Evolutionary conservation across 2,113 vertebrate species (phyloP).

Genomic region (Cromileptes altivelis): DNA sequence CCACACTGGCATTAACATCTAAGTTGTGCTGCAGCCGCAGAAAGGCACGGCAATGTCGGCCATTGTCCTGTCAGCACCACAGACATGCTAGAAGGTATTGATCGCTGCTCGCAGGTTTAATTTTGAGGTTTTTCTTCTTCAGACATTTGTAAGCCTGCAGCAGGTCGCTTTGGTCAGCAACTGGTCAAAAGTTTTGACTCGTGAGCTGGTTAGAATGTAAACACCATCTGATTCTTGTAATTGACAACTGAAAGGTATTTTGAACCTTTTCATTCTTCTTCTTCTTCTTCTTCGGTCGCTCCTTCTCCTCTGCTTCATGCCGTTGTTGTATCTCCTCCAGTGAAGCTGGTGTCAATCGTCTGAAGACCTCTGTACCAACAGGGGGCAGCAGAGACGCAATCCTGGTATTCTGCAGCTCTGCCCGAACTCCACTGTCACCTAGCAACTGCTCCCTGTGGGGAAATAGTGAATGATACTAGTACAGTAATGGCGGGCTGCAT

Average conservation of each 20-base stretch:
- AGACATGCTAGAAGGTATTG: too few relatives aligned
- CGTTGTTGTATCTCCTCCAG: constrained; percentile 5
- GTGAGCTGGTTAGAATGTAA: background rate
- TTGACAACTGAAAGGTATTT: background rate
- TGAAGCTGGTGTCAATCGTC: constrained; percentile 20
- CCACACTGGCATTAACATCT: too few relatives aligned
- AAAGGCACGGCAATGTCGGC: too few relatives aligned
- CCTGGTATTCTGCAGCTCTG: constrained; percentile 2
- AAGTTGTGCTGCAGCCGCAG: too few relatives aligned
- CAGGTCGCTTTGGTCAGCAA: background rate
- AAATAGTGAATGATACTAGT: background rate
- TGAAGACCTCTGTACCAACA: constrained; percentile 62
- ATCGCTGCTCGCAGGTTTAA: too few relatives aligned
- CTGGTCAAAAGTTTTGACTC: background rate
- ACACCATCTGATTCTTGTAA: background rate
- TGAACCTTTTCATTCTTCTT: constrained; percentile 31
- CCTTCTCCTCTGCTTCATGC: background rate
- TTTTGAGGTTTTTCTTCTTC: too few relatives aligned
- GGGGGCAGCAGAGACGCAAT: constrained; percentile 68
- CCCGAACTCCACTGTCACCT: background rate
- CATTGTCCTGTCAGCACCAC: too few relatives aligned
- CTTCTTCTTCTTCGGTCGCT: background rate
- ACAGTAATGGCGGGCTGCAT: background rate
- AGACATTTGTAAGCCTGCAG: too few relatives aligned
- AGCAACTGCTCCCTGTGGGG: constrained; percentile 36